Conservation (phyloP, 2,888 invertebrate genomes). For the Conomelus anceps region DNA sequence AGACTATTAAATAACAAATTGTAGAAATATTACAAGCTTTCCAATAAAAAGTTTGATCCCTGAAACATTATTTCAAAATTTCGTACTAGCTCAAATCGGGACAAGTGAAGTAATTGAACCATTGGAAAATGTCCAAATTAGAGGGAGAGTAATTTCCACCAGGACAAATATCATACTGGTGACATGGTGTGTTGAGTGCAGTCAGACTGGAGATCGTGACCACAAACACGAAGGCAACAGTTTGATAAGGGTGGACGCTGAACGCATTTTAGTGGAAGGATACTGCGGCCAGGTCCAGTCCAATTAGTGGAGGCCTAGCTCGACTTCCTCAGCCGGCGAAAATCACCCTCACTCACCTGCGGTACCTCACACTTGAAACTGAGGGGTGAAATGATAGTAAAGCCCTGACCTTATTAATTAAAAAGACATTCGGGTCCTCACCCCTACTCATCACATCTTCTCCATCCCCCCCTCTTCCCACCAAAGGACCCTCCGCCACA, state of each 20-base stretch:
- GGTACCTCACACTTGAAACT: neutral
- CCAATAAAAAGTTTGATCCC: too few relatives aligned
- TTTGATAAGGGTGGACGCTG: neutral
- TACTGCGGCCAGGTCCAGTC: too few relatives aligned
- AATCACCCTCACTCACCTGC: neutral
- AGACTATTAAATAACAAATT: too few relatives aligned
- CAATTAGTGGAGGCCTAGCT: neutral
- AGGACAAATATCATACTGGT: neutral
- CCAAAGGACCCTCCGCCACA: neutral
- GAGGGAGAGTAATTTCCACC: neutral
- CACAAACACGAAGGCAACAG: neutral
- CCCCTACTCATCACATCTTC: neutral
- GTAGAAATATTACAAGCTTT: too few relatives aligned
- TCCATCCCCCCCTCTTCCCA: neutral
- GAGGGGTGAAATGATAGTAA: neutral
- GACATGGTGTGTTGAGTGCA: neutral
- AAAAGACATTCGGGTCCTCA: neutral
- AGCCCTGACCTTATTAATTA: neutral
- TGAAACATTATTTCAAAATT: too few relatives aligned
- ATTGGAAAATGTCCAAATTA: neutral
- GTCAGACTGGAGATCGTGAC: neutral
- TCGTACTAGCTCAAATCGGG: neutral
- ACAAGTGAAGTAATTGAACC: neutral
- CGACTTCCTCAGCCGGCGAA: neutral
- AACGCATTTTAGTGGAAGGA: neutral